Percentiles rank a stretch among this genome's conserved stretches.
Evolutionary conservation across 2,113 vertebrate genomes (phyloP).

Genomic region (Zosterops hypoxanthus): DNA sequence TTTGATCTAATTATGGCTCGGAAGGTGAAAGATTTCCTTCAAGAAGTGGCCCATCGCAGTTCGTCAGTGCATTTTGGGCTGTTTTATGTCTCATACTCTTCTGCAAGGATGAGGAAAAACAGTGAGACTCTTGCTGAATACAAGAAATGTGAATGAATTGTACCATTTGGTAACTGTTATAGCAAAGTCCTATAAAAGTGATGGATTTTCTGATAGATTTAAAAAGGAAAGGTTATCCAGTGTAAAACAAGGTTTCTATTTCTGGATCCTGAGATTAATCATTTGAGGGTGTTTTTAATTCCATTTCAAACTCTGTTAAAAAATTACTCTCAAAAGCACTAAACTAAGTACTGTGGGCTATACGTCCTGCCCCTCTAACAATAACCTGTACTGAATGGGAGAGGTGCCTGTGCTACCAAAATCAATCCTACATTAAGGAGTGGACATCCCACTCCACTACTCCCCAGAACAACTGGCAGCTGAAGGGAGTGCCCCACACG

Average conservation of each 20-base stretch:
- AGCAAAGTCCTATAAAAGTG: not conserved
- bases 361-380: not conserved
- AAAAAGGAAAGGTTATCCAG: not conserved
- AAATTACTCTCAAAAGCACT: not conserved
- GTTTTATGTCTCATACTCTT: conserved; percentile 76
- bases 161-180: not conserved
- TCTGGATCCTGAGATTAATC: not conserved
- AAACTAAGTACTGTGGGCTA: not conserved
- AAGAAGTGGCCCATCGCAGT: conserved; percentile 86
- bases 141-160: conserved; percentile 25
- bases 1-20: conserved; percentile 80
- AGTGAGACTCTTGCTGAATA: conserved; percentile 66
- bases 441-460: fast-evolving
- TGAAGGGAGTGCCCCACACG: fast-evolving
- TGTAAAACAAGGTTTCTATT: not conserved
- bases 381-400: not conserved
- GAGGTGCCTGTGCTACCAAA: not conserved
- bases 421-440: not conserved
- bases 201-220: not conserved
- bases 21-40: conserved; percentile 83
- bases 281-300: not conserved
- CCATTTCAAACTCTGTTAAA: not conserved
- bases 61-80: conserved; percentile 74
- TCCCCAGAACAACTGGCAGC: not conserved
- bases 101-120: conserved; percentile 87